These are phyloP conservation scores for Vidua chalybeata DNA, from an alignment of 2,113 vertebrate genomes.

Conservation along the genomic window DNA sequence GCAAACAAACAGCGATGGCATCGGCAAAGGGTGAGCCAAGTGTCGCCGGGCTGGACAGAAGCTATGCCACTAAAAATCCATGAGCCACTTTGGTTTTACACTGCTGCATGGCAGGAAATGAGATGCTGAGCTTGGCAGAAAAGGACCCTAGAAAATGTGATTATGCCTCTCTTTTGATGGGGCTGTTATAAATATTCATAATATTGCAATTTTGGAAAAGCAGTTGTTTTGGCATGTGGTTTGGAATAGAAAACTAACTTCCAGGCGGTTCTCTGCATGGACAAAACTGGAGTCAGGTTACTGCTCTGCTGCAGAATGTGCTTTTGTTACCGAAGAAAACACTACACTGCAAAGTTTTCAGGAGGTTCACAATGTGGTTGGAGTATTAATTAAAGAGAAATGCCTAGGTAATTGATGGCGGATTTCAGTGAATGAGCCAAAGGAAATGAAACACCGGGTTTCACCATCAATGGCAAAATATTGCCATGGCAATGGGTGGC, in stretches of 20 bases:
- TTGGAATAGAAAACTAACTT: slow-evolving; percentile 18
- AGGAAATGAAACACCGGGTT: slow-evolving; percentile 43
- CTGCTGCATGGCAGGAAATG: not conserved
- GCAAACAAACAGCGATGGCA: not conserved
- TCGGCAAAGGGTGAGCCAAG: not conserved
- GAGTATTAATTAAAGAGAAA: slow-evolving; percentile 52
- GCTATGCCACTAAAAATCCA: not conserved
- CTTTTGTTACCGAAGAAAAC: not conserved
- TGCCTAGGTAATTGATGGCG: slow-evolving; percentile 40
- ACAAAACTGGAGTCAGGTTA: not conserved
- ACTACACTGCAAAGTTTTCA: not conserved
- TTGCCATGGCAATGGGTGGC: slow-evolving; percentile 44
- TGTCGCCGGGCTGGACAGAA: not conserved
- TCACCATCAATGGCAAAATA: slow-evolving; percentile 33
- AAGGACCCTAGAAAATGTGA: not conserved
- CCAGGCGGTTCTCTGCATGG: not conserved
- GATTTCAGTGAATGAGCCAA: slow-evolving; percentile 31
- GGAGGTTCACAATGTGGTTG: not conserved
- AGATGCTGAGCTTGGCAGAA: not conserved
- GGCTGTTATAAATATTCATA: not conserved
- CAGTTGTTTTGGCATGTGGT: not conserved
- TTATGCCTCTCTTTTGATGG: not conserved
- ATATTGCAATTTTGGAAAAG: not conserved
- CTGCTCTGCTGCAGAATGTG: slow-evolving; percentile 18
- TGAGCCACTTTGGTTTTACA: not conserved